Evolutionary conservation across 2,888 invertebrate species (phyloP).

Genomic region (Drosophila nigricruria): DNA sequence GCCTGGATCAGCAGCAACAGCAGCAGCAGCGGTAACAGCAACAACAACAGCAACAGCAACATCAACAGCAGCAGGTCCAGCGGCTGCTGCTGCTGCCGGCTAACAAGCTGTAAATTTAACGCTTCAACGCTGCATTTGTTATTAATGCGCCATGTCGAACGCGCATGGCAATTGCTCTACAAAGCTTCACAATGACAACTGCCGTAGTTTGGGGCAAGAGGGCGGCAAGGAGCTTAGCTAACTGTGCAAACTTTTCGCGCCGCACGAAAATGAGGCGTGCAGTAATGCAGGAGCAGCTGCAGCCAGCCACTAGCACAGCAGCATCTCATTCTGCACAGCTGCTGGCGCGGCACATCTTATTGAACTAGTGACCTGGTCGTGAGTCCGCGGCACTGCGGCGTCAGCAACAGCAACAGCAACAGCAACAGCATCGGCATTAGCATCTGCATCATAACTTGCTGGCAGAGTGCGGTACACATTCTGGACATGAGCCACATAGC

Average conservation of each 20-base stretch:
- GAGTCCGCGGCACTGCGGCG: conserved; percentile 66
- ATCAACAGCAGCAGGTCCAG: conserved; percentile 11
- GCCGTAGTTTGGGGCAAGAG: conserved; percentile 5
- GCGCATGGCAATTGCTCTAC: conserved; percentile 77
- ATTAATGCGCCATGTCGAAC: conserved; percentile 61
- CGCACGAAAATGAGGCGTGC: conserved; percentile 76
- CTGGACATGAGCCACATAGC: conserved; percentile 44
- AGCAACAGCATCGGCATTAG: conserved; percentile 13
- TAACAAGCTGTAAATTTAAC: conserved; percentile 82
- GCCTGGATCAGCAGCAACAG: conserved; percentile 23
- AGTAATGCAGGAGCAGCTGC: conserved; percentile 38
- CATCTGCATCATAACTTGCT: conserved; percentile 67
- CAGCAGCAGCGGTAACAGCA: conserved; percentile 12
- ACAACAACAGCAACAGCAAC: not conserved
- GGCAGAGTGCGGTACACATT: conserved; percentile 51
- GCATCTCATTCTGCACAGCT: conserved; percentile 51
- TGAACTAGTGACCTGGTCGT: conserved; percentile 84
- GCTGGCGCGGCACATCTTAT: conserved; percentile 66
- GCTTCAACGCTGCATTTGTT: conserved; percentile 76
- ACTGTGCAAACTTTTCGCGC: conserved; percentile 71
- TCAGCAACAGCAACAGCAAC: conserved; percentile 13
- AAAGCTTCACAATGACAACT: conserved; percentile 67
- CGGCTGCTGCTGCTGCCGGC: conserved; percentile 60
- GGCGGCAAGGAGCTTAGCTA: conserved; percentile 14
- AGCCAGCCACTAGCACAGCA: conserved; percentile 2